Evolutionary conservation across 2,888 invertebrate genomes (phyloP).

Genomic region (Hofmannophila pseudospretella): DNA sequence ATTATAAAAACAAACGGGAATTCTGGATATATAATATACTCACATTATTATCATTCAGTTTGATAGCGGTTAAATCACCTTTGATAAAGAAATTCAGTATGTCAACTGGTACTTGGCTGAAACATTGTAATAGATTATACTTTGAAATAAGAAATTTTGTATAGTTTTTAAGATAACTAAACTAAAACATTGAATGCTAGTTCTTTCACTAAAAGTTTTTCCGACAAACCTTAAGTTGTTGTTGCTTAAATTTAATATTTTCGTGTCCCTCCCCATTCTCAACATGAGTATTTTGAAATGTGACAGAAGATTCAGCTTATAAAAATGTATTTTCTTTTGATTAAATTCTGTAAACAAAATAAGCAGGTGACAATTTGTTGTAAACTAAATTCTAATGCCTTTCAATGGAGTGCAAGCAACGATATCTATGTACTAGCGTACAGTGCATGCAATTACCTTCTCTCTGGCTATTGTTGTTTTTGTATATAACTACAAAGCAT

Average conservation of each 20-base stretch:
- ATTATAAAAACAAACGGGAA: too few species aligned
- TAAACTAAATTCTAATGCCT: too few species aligned
- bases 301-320: slow-evolving; percentile 47
- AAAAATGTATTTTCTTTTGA: slow-evolving; percentile 50
- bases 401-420: too few species aligned
- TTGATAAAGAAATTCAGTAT: slow-evolving; percentile 66
- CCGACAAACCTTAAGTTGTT: slow-evolving; percentile 63
- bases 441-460: too few species aligned
- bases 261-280: slow-evolving; percentile 59
- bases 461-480: too few species aligned
- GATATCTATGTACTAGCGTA: too few species aligned
- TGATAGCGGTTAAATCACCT: slow-evolving; percentile 51
- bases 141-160: too few species aligned
- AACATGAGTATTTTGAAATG: slow-evolving; percentile 62
- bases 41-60: slow-evolving; percentile 63
- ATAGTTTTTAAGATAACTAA: too few species aligned
- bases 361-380: too few species aligned
- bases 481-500: not conserved
- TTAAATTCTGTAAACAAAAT: slow-evolving; percentile 47
- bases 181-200: too few species aligned
- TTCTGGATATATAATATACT: too few species aligned
- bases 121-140: slow-evolving; percentile 27
- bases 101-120: slow-evolving; percentile 56
- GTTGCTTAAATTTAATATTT: slow-evolving; percentile 52
- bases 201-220: too few species aligned